Conservation (phyloP, 2,888 invertebrate species). For the Anoplius nigerrimus region DNA sequence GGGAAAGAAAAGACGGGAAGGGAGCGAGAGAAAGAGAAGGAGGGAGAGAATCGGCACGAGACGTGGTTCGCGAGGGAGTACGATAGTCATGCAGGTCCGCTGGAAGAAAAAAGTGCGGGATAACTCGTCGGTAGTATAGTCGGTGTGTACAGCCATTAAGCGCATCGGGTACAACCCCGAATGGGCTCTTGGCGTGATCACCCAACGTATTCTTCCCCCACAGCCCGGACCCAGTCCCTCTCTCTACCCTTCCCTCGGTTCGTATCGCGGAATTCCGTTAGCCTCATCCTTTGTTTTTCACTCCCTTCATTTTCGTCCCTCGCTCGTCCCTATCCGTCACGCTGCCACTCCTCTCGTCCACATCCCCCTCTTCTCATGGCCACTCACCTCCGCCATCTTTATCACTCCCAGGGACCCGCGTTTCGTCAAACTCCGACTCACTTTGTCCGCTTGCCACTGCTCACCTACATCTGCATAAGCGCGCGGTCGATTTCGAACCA, state of each 20-base stretch:
- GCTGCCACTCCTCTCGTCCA: slow-evolving; percentile 21
- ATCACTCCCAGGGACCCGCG: too few species aligned
- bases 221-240: slow-evolving; percentile 13
- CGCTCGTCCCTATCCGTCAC: slow-evolving; percentile 28
- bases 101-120: slow-evolving; percentile 43
- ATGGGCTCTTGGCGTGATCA: slow-evolving; percentile 55
- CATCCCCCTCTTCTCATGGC: slow-evolving; percentile 9
- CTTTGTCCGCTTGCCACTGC: slow-evolving; percentile 32
- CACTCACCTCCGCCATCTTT: slow-evolving; percentile 21
- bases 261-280: slow-evolving; percentile 23
- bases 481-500: slow-evolving; percentile 41
- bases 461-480: slow-evolving; percentile 41
- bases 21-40: slow-evolving; percentile 1
- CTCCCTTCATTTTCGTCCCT: slow-evolving; percentile 26
- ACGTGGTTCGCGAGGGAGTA: too few species aligned
- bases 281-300: slow-evolving; percentile 15
- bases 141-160: slow-evolving; percentile 57
- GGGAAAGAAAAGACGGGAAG: neutral
- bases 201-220: slow-evolving; percentile 47
- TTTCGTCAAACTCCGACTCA: slow-evolving; percentile 20
- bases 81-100: too few species aligned
- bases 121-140: slow-evolving; percentile 50
- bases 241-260: slow-evolving; percentile 21
- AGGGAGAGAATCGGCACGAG: neutral
- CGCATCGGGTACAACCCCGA: slow-evolving; percentile 56